Base-by-base conservation (phyloP, 2,113 vertebrate genomes). In the Anguilla japonica region DNA sequence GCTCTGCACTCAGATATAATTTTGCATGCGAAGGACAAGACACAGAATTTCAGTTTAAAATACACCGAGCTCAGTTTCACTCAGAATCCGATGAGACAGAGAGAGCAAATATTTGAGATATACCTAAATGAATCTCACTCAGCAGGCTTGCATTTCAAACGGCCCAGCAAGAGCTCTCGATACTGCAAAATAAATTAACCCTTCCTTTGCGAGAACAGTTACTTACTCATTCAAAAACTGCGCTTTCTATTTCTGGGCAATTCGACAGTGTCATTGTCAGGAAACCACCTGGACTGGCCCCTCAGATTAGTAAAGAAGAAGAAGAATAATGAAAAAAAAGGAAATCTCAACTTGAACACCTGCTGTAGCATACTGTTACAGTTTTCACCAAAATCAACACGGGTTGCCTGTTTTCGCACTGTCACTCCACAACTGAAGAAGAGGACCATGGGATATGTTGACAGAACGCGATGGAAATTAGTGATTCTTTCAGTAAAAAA, bases 271-370 rank as follows among this genome's bases (percentile, higher is more conserved):
- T 46, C 14, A 15, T 79, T 46, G 88, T n/a, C 67, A 85, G 93
- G 92, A 95, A 93, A 94, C 90, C 92, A 93, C 94, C 92, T 92
- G 88, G 41, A 79, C 88, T 87, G 9, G 82, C 81, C 84, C 40
- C 81, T 41, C 57, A 22, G 71, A 56, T 87, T 85, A 81, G 63
- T 82, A 53, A 53, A 53, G 50, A 53, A 53, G 18, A 4, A 67
- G 22, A 67, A 67, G 22, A 26, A 60, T 34, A 34, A 34, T 34
- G 34, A 41, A 79, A 90, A 87, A 85, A 20, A 89, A 87, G 40
- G 7, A 20, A 41, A 22, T 43, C 60, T 57, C 8, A 41, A 15
- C 41, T 41, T 43, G 40, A 75, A 57, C 83, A 84, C 63, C 60
- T 75, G 60, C 18, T n/a, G 40, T 40, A 26, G 16, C 40, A 46